Conservation (phyloP, 1,140 invertebrate genomes). For the Akabosia matsudoensis region DNA sequence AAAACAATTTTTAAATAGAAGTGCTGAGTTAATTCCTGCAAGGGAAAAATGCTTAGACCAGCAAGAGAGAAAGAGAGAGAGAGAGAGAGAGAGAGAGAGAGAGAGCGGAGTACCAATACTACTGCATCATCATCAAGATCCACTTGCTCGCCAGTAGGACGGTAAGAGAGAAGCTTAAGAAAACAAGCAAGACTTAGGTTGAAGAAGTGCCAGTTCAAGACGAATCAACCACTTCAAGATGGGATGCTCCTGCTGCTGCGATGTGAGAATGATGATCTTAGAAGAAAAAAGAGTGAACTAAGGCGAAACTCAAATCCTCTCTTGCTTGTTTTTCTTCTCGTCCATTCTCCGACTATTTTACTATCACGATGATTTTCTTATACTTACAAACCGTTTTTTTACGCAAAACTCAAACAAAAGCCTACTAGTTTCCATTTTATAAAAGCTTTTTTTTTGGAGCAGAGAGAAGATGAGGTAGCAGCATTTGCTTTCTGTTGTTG, state of each 20-base stretch:
- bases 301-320: not conserved
- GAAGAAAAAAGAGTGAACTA: not conserved
- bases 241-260: not conserved
- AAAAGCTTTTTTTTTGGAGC: no score
- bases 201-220: not conserved
- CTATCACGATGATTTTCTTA: not conserved
- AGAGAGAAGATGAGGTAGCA: no score
- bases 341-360: not conserved
- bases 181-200: not conserved
- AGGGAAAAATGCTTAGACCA: no score
- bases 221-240: not conserved
- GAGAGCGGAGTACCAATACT: not conserved
- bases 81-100: not conserved
- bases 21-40: not conserved
- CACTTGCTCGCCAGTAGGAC: not conserved
- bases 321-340: not conserved
- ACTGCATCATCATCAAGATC: not conserved
- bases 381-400: not conserved
- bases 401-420: no score
- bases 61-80: not conserved
- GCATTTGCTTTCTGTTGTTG: no score
- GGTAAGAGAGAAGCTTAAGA: not conserved
- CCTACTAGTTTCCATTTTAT: no score
- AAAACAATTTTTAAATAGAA: not conserved
- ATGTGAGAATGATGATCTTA: not conserved